Evolutionary conservation across 2,888 invertebrate genomes (phyloP).

Genomic region (Phania funesta): DNA sequence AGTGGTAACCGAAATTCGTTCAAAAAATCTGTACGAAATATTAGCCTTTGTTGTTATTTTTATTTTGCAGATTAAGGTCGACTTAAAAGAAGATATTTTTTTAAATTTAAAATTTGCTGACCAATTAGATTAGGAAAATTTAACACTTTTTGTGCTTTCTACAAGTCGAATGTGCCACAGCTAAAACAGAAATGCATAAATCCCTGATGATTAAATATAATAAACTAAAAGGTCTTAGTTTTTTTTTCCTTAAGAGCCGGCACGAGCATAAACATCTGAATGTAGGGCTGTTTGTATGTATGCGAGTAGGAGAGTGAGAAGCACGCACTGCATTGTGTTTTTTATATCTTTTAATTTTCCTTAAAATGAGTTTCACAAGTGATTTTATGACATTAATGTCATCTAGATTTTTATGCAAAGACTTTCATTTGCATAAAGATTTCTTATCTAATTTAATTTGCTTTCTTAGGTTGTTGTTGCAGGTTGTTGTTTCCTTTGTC

Average conservation of each 20-base stretch:
- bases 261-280: neutral
- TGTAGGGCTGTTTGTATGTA: neutral
- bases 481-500: slow-evolving; percentile 31
- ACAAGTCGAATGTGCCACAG: too few species aligned
- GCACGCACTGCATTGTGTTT: slow-evolving; percentile 2
- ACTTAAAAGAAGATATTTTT: too few species aligned
- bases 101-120: too few species aligned
- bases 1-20: too few species aligned
- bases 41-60: too few species aligned
- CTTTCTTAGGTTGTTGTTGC: neutral
- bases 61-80: too few species aligned
- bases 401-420: neutral
- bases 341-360: neutral
- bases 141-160: too few species aligned
- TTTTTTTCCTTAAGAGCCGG: neutral
- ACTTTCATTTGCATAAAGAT: neutral
- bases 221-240: too few species aligned
- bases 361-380: slow-evolving; percentile 16
- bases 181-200: too few species aligned
- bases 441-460: neutral
- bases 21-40: too few species aligned
- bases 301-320: neutral
- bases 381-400: slow-evolving; percentile 21
- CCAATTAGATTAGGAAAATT: too few species aligned
- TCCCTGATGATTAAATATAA: too few species aligned